Conservation (phyloP, 2,888 invertebrate genomes). For the Noctua pronuba region DNA sequence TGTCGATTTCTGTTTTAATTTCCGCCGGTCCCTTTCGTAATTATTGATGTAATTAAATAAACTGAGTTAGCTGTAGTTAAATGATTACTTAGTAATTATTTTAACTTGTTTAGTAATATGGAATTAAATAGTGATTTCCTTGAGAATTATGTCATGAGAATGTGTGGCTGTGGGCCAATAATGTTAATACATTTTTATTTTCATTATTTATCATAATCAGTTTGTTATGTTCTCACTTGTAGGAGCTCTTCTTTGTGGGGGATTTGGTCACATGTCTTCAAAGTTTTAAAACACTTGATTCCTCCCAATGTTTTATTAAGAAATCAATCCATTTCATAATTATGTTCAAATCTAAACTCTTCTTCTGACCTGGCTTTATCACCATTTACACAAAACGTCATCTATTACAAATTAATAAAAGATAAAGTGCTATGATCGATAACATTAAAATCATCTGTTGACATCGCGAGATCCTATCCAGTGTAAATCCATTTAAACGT, state of each 20-base stretch:
- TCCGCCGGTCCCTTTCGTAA: conserved; percentile 34
- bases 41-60: conserved; percentile 37
- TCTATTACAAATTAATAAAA: background rate
- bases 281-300: too few species aligned
- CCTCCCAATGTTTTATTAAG: too few species aligned
- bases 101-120: conserved; percentile 12
- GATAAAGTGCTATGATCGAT: background rate
- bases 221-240: background rate
- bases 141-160: conserved; percentile 33
- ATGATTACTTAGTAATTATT: conserved; percentile 19
- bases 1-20: conserved; percentile 46
- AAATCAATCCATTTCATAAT: background rate
- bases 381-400: too few species aligned
- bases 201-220: background rate
- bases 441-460: conserved; percentile 8
- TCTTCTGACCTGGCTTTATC: background rate
- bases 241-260: background rate
- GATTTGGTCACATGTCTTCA: background rate
- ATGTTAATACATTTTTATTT: background rate
- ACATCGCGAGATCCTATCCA: conserved; percentile 14
- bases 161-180: background rate
- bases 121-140: conserved; percentile 19
- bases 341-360: background rate
- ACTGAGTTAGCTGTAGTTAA: too few species aligned
- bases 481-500: conserved; percentile 35